These are phyloP conservation scores for Chalcis sispes DNA, from an alignment of 2,888 invertebrate genomes.

Conservation along the genomic window DNA sequence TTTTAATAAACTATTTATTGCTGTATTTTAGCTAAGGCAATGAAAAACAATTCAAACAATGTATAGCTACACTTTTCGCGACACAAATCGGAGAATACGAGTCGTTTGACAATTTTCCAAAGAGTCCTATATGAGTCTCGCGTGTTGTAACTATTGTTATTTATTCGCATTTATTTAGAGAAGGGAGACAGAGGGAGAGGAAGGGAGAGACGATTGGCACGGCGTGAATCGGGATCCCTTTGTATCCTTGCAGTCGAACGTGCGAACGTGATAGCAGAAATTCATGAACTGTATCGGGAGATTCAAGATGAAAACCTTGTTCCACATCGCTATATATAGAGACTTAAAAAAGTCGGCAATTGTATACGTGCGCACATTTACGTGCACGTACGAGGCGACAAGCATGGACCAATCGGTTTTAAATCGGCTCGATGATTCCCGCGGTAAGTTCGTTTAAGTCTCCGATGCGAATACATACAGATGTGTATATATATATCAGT, in stretches of 20 bases:
- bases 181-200: background rate
- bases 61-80: background rate
- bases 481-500: no score
- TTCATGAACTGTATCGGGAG: conserved; percentile 57
- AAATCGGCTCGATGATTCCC: conserved; percentile 36
- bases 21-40: no score
- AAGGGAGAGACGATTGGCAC: conserved; percentile 19
- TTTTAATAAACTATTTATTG: no score
- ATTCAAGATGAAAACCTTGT: conserved; percentile 68
- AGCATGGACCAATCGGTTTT: conserved; percentile 55
- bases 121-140: background rate
- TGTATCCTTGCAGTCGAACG: conserved; percentile 15
- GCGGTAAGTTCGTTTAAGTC: conserved; percentile 15
- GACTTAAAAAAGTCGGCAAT: conserved; percentile 35
- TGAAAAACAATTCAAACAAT: background rate
- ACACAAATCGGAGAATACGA: background rate
- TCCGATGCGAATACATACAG: no score
- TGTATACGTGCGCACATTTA: no score
- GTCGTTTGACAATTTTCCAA: background rate
- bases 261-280: conserved; percentile 51
- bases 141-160: conserved; percentile 6
- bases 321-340: conserved; percentile 69
- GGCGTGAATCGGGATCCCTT: conserved; percentile 1
- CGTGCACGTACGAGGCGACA: conserved; percentile 35
- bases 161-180: conserved; percentile 6